Percentiles rank a stretch among this genome's conserved stretches.
Evolutionary conservation across 2,113 vertebrate genomes (phyloP).

Genomic region (Cisticola juncidis): DNA sequence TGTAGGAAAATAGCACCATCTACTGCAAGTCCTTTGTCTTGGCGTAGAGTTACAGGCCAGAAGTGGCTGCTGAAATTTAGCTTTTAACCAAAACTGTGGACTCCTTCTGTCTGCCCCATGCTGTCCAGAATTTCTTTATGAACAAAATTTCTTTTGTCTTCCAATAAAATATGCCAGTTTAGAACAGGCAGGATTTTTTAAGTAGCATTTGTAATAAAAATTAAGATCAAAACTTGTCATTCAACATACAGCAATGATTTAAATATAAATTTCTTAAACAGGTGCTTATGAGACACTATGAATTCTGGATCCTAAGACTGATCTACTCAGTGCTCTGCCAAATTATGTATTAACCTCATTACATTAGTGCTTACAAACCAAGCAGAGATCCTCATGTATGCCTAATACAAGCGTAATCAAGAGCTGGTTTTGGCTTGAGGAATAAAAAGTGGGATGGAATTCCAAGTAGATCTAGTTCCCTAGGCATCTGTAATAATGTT

Average conservation of each 20-base stretch:
- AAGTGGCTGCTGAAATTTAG: not conserved
- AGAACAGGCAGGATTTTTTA: not conserved
- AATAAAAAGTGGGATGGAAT: not conserved
- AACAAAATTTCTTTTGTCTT: not conserved
- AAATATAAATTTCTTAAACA: not conserved
- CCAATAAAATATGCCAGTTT: not conserved
- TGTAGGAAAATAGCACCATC: conserved; percentile 57
- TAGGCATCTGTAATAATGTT: not conserved
- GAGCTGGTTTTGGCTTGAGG: not conserved
- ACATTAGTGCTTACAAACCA: not conserved
- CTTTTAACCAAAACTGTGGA: not conserved
- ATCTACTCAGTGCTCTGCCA: not conserved
- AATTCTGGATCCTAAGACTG: not conserved
- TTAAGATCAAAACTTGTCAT: not conserved
- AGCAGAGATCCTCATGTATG: not conserved
- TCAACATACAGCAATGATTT: not conserved
- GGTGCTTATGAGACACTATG: not conserved
- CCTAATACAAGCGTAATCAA: not conserved
- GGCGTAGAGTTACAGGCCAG: fast-evolving
- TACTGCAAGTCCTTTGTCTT: not conserved
- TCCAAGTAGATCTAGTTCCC: not conserved
- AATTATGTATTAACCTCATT: not conserved
- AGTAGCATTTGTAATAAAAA: not conserved
- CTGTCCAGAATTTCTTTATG: not conserved
- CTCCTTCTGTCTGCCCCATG: not conserved